Conservation (phyloP, 2,113 vertebrate genomes). For the Ancistrus triradiatus region DNA sequence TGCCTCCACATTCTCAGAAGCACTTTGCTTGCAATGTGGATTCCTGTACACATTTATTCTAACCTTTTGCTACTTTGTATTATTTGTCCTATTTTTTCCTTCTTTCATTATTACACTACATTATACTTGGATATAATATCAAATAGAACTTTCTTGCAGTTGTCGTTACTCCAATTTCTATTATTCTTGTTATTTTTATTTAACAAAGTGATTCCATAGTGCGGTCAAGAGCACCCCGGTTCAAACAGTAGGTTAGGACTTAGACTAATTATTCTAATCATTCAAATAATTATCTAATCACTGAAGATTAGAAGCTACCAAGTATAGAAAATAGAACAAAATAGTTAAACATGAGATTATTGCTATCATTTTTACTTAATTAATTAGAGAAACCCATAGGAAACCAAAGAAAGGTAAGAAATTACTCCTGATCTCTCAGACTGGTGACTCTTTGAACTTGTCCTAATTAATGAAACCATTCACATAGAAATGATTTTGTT, state of each 20-base stretch:
- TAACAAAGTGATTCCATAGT: background rate
- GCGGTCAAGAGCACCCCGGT: no score
- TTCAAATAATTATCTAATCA: background rate
- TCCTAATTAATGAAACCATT: slow-evolving; percentile 29
- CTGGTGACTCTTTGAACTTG: slow-evolving; percentile 6
- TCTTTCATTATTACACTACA: background rate
- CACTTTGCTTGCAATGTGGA: no score
- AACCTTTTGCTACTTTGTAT: no score
- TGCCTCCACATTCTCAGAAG: no score
- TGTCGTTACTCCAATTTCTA: background rate
- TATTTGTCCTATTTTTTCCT: background rate
- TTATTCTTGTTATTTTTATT: background rate
- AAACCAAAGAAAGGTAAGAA: background rate
- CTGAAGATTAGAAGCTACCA: slow-evolving; percentile 21
- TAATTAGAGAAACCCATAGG: no score
- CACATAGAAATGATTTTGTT: slow-evolving; percentile 8
- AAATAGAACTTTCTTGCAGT: background rate
- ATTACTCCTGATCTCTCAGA: background rate
- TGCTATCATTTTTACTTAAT: no score
- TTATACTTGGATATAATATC: background rate
- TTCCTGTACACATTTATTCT: no score
- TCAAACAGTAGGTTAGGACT: no score
- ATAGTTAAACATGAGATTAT: background rate
- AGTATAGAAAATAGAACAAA: slow-evolving; percentile 10
- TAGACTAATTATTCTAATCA: background rate